Conservation (phyloP, 2,113 vertebrate species). For the Vulpes lagopus region DNA sequence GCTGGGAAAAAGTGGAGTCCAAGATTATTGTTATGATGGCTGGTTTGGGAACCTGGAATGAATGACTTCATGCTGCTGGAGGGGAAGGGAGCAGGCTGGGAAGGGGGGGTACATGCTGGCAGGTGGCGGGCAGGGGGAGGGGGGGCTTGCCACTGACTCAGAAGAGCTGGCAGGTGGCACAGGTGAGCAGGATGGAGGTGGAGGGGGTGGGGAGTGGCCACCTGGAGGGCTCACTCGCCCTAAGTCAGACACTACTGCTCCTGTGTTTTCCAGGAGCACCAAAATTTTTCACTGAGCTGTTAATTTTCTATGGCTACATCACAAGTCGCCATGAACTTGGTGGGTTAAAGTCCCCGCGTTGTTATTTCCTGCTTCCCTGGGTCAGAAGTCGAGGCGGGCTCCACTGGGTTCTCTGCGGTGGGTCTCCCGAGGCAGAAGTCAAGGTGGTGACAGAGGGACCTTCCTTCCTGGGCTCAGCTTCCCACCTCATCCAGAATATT, state of each 20-base stretch:
- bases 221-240: accelerated
- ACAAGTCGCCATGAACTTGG: accelerated
- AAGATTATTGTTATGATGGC: too few relatives aligned
- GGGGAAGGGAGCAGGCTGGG: not conserved
- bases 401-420: not conserved
- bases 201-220: accelerated
- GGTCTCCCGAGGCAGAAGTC: not conserved
- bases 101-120: not conserved
- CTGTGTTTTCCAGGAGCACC: too few relatives aligned
- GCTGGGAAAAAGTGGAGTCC: not conserved
- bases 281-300: accelerated
- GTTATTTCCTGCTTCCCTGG: accelerated
- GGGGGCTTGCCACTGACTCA: not conserved
- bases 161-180: not conserved
- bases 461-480: not conserved
- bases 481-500: not conserved
- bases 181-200: accelerated
- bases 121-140: not conserved
- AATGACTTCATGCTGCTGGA: too few relatives aligned
- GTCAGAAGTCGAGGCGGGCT: accelerated
- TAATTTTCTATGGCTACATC: accelerated
- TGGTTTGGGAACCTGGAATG: accelerated
- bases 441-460: accelerated
- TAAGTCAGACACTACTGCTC: not conserved
- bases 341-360: not conserved